Conservation (phyloP, 2,888 invertebrate genomes). For the Laothoe populi region DNA sequence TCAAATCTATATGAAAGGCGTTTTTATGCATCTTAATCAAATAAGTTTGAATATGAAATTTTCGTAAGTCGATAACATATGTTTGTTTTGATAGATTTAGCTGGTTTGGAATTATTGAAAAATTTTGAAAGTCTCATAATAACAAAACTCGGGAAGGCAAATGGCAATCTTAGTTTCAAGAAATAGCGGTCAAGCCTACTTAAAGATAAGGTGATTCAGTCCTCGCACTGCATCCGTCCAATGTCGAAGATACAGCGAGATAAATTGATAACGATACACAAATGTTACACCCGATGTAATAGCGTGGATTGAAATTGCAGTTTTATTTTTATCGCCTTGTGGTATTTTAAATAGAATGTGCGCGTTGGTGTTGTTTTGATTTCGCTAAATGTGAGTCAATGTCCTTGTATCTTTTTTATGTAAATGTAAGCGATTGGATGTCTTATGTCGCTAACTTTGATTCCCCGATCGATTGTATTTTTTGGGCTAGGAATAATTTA, state of each 20-base stretch:
- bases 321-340: conserved; percentile 18
- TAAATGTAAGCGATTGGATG: neutral
- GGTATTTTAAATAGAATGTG: conserved; percentile 20
- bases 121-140: too few relatives aligned
- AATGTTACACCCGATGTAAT: neutral
- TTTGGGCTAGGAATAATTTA: neutral
- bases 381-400: conserved; percentile 13
- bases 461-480: neutral
- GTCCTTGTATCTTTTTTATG: conserved; percentile 16
- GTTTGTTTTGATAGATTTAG: too few relatives aligned
- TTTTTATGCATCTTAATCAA: too few relatives aligned
- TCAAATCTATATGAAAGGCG: too few relatives aligned
- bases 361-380: conserved; percentile 19
- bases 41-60: too few relatives aligned
- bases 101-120: too few relatives aligned
- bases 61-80: too few relatives aligned
- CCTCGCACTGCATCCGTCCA: conserved; percentile 13
- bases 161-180: neutral
- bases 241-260: conserved; percentile 27
- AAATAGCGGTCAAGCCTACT: conserved; percentile 12
- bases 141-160: too few relatives aligned
- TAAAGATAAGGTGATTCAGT: conserved; percentile 6
- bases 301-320: neutral
- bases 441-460: neutral
- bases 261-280: conserved; percentile 16